These are phyloP conservation scores for Crenuchus spilurus DNA, from an alignment of 2,797 vertebrate genomes.

Conservation along the genomic window DNA sequence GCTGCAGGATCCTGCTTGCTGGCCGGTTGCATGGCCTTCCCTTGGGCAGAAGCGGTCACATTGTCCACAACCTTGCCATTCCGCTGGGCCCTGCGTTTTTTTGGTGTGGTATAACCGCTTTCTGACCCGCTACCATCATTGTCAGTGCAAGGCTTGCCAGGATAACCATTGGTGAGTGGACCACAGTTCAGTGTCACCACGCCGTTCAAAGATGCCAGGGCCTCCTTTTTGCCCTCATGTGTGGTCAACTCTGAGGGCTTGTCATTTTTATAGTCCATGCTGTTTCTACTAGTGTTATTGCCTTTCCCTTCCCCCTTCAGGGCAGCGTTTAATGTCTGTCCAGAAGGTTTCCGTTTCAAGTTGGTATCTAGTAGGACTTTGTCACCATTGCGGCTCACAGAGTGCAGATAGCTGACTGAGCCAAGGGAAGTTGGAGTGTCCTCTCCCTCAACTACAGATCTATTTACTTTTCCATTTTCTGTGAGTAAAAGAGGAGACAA, in stretches of 20 bases:
- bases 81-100: slow-evolving; percentile 91
- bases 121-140: slow-evolving; percentile 95
- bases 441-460: slow-evolving; percentile 80
- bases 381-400: slow-evolving; percentile 81
- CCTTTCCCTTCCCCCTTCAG: slow-evolving; percentile 79
- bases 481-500: slow-evolving; percentile 53
- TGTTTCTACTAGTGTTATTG: slow-evolving; percentile 82
- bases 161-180: slow-evolving; percentile 92
- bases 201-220: slow-evolving; percentile 86
- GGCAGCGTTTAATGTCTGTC: slow-evolving; percentile 75
- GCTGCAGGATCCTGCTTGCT: slow-evolving; percentile 68
- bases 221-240: slow-evolving; percentile 79
- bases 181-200: slow-evolving; percentile 81
- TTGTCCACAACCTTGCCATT: slow-evolving; percentile 87
- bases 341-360: slow-evolving; percentile 71
- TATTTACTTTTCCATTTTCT: slow-evolving; percentile 86
- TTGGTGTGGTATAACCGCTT: slow-evolving; percentile 93
- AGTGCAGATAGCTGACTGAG: slow-evolving; percentile 67
- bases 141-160: slow-evolving; percentile 82
- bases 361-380: slow-evolving; percentile 76
- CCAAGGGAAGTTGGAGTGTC: slow-evolving; percentile 76
- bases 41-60: slow-evolving; percentile 80
- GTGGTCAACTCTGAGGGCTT: slow-evolving; percentile 71
- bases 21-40: slow-evolving; percentile 86
- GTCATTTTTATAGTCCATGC: slow-evolving; percentile 87